phyloP scores from a whole-genome alignment of 2,113 vertebrate species.

The Embiotoca jacksoni region DNA sequence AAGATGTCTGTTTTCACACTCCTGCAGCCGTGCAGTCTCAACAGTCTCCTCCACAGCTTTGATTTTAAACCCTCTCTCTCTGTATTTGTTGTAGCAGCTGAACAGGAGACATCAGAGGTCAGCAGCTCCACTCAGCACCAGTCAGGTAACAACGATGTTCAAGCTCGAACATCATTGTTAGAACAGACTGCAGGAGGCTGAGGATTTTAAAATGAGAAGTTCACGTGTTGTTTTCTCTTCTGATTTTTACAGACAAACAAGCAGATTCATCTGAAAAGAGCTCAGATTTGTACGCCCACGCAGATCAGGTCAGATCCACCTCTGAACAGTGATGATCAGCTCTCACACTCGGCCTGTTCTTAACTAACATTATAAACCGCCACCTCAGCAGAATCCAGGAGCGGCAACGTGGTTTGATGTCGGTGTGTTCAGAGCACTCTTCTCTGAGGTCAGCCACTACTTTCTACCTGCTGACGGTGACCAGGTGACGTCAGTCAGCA shows the following conservation, averaged over 20 bases:
- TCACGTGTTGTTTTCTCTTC: neutral
- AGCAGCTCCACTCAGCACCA: conserved; percentile 38
- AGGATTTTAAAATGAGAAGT: neutral
- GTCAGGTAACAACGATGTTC: conserved; percentile 40
- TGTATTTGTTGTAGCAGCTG: conserved; percentile 29
- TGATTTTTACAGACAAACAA: conserved; percentile 27
- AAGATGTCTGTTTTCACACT: too few relatives aligned
- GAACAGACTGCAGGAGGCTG: neutral
- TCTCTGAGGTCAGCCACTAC: conserved; percentile 92
- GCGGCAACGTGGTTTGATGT: conserved; percentile 90
- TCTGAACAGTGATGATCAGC: too few relatives aligned
- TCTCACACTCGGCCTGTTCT: neutral
- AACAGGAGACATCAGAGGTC: conserved; percentile 20
- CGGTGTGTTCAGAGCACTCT: conserved; percentile 93
- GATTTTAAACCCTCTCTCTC: neutral
- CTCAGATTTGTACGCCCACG: neutral
- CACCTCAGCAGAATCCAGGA: conserved; percentile 29
- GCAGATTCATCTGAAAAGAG: neutral
- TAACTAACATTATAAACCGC: neutral
- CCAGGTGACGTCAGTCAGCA: conserved; percentile 60
- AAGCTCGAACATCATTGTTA: neutral
- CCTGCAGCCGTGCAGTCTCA: too few relatives aligned
- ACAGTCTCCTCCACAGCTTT: neutral
- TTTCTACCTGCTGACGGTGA: conserved; percentile 86
- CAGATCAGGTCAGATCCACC: conserved; percentile 54